Base-by-base conservation (phyloP, 2,888 invertebrate species). In the Sericinus montela region DNA sequence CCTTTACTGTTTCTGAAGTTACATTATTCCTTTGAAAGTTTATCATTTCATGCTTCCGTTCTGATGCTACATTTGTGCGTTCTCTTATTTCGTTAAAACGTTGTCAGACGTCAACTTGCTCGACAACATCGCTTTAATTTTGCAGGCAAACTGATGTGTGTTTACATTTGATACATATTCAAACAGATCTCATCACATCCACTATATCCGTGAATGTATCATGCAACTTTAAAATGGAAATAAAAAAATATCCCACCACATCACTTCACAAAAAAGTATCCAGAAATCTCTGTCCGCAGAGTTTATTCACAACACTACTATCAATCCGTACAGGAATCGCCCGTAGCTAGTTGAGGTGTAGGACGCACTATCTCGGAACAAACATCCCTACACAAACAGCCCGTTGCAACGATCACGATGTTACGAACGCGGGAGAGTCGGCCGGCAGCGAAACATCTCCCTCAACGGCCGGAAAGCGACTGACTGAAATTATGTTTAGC, bases 401-500 rank as follows among this genome's bases (percentile, higher is more conserved):
- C 63, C 67, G 69, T 61, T 71, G 70, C 68, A 70, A 58, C 58
- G 68, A 52, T 54, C 59, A 65, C 86, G 85, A 84, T 85, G 75
- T 87, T 78, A 74, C 65, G 68, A 57, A 69, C 78, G 79, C 81
- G 78, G 68, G 68, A 69, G 67, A 54, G 60, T 53, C 65, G 69
- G 59, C 69, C 73, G 72, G 61, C 76, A 71, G 63, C 80, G 67
- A 78, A 53, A 62, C 75, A 65, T 67, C 75, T 78, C 76, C 81
- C 72, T 60, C 72, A 67, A 65, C 75, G 75, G 72, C 67, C 75
- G 75, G 74, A 69, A 74, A 82, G 71, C 78, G 85, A 87, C 87
- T 87, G 88, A 65, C 77, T 80, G 72, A 62, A 83, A 77, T 82
- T 80, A 73, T 84, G 88, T 81, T 81, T 90, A 68, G 90, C 90